phyloP scores from a whole-genome alignment of 2,113 vertebrate species.

The Edolisoma coerulescens region DNA sequence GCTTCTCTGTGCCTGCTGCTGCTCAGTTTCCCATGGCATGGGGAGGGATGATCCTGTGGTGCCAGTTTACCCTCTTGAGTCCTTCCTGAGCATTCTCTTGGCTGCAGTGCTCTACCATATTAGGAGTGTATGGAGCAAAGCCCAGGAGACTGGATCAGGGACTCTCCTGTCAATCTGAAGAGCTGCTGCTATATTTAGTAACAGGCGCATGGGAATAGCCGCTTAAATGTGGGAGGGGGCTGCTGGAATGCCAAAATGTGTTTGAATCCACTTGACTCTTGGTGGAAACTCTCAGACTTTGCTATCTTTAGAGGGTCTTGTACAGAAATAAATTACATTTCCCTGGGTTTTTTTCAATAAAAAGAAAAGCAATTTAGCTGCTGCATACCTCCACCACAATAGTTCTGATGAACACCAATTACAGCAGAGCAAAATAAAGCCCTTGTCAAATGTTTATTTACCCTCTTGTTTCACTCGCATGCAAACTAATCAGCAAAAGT shows the following conservation, averaged over 20 bases:
- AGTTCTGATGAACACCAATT: not conserved
- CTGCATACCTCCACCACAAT: not conserved
- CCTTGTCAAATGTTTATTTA: constrained; percentile 29
- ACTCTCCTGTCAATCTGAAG: constrained; percentile 52
- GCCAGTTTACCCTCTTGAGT: not conserved
- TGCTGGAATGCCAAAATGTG: constrained; percentile 28
- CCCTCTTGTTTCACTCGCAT: not conserved
- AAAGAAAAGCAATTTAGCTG: not conserved
- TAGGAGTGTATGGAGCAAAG: constrained; percentile 65
- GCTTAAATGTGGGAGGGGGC: constrained; percentile 58
- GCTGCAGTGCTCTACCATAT: constrained; percentile 65
- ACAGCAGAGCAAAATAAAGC: not conserved
- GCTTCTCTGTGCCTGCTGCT: not conserved
- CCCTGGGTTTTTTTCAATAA: not conserved
- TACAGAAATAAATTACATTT: constrained; percentile 4
- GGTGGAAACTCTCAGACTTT: not conserved
- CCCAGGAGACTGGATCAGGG: constrained; percentile 42
- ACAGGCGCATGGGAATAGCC: constrained; percentile 55
- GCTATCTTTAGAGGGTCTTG: not conserved
- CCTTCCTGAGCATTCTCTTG: not conserved
- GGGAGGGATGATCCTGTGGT: not conserved
- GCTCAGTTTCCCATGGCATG: constrained; percentile 3
- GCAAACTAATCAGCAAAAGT: constrained; percentile 18
- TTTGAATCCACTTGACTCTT: not conserved
- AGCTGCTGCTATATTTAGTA: constrained; percentile 72